Percentiles rank a stretch among this genome's conserved stretches.
Evolutionary conservation across 92 coral and sea anemone genomes (phyloP).

Genomic region (Epizoanthus illoricatus): DNA sequence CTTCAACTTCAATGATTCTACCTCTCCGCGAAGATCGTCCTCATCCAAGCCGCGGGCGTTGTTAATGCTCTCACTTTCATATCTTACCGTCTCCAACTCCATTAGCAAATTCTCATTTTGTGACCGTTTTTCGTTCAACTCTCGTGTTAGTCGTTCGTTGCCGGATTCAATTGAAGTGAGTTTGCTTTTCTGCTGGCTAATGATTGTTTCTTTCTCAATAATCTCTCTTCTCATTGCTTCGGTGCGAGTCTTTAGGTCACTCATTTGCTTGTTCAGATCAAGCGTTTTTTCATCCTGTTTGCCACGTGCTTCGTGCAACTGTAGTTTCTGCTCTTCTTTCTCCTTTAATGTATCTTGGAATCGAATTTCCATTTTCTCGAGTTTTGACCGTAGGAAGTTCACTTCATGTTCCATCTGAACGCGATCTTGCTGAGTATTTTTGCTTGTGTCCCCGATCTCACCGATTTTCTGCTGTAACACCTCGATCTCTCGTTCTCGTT

Average conservation of each 20-base stretch:
- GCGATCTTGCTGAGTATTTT: slow-evolving; percentile 49
- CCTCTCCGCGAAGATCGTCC: slow-evolving; percentile 74
- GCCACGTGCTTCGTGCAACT: slow-evolving; percentile 61
- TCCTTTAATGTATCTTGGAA: slow-evolving; percentile 67
- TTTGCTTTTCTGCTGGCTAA: slow-evolving; percentile 71
- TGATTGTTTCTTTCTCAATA: slow-evolving; percentile 74
- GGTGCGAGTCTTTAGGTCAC: slow-evolving; percentile 65
- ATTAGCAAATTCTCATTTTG: slow-evolving; percentile 59
- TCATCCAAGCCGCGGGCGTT: slow-evolving; percentile 47
- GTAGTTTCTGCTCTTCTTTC: slow-evolving; percentile 63
- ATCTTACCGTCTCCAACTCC: slow-evolving; percentile 57
- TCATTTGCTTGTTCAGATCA: slow-evolving; percentile 59
- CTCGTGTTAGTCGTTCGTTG: slow-evolving; percentile 60
- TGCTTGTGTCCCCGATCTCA: slow-evolving; percentile 55
- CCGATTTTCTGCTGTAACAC: slow-evolving; percentile 46
- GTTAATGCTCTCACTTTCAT: slow-evolving; percentile 57
- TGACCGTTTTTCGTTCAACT: slow-evolving; percentile 69
- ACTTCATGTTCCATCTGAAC: slow-evolving; percentile 60
- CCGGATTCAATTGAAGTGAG: slow-evolving; percentile 74
- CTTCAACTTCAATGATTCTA: slow-evolving; percentile 74
- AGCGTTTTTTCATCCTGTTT: slow-evolving; percentile 70
- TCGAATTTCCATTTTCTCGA: slow-evolving; percentile 72
- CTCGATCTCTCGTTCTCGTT: slow-evolving; percentile 56
- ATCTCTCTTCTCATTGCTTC: slow-evolving; percentile 75
- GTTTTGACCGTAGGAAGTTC: slow-evolving; percentile 53